Base-by-base conservation (phyloP, 2,113 vertebrate species). In the Agapornis roseicollis region DNA sequence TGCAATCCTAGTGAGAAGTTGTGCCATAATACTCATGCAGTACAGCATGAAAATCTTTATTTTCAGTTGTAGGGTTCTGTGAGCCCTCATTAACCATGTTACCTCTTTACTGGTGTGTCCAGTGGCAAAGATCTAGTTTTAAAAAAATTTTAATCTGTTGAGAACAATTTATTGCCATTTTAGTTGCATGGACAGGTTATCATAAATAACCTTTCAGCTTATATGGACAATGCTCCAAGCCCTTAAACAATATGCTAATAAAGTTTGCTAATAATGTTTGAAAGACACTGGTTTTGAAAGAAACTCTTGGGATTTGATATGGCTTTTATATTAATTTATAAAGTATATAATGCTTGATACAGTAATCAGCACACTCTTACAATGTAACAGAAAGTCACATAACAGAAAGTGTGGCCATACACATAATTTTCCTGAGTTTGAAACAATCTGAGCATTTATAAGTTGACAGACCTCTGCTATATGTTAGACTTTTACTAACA, bases 401-500 rank as follows among this genome's bases (percentile, higher is more conserved):
- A 74, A 42, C 27, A 69, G 25, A 64, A 84, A 90, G 41, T 10
- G 8, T 35, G 47, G 3, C 24, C 1, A 1, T 49, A 20, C 24
- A 35, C 72, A 69, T 88, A 71, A 60, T 68, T 24, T 83, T 22
- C 11, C 14, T 52, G 20, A 79, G 39, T 80, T 81, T 80, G 73
- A 93, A 93, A 16, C 58, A 80, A 27, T 80, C 82, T 25, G 52
- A 49, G 20, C 10, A 39, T 93, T 83, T 88, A 11, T 53, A 91
- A 79, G 82, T 68, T 89, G 94, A 85, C 95, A 76, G 58, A 47
- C 56, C 73, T 89, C 80, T 95, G 92, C 63, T 41, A 39, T 74
- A 27, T 84, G 74, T 97, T 96, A 93, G 19, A 97, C 96, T 97
- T 96, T 96, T 95, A 85, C 90, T 77, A 22, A 80, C 66, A 18